Evolutionary conservation across 2,888 invertebrate genomes (phyloP), one percentile per base, ranked within the genome.

Genomic region (Lochmaea capreae): DNA sequence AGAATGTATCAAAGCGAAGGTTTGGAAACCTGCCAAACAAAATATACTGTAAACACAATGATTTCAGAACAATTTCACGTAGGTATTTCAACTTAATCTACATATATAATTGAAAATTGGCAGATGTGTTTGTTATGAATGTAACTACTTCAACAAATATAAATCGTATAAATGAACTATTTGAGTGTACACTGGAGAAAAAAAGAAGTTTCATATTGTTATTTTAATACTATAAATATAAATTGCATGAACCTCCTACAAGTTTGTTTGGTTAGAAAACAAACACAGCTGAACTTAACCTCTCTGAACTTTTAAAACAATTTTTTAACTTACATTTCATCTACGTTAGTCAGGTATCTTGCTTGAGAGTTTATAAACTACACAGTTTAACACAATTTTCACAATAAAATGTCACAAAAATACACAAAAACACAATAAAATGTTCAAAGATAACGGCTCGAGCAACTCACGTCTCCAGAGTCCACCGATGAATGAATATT

Each of bases 401-500:
- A 78, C 76, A 54, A n/a, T 65, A 18, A 71, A 66, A 65, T 61
- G 72, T 71, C 76, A 72, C 71, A 72, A 76, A 70, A 72, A 42
- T 54, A 43, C 63, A 71, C 72, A 78, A 80, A 81, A 82, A 81
- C 82, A 76, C 81, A 78, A 80, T 79, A 80, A 79, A 77, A 82
- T 80, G 79, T 81, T 81, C 81, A 84, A 80, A 82, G 81, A 84
- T 58, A 84, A 84, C 78, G 78, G 80, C 77, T 71, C 78, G 81
- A 80, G 82, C 81, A 58, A 76, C 74, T 75, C 63, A 65, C 78
- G 57, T 67, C 84, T 83, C 79, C 79, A 79, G 79, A 84, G 84
- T 84, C 84, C 82, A 83, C 81, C 79, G 76, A 83, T 85, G 85
- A 85, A 85, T 77, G 74, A 72, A 73, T 63, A 78, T 77, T 76